Evolutionary conservation across 1,140 invertebrate genomes (phyloP).

Genomic region (Drosophila nebulosa): DNA sequence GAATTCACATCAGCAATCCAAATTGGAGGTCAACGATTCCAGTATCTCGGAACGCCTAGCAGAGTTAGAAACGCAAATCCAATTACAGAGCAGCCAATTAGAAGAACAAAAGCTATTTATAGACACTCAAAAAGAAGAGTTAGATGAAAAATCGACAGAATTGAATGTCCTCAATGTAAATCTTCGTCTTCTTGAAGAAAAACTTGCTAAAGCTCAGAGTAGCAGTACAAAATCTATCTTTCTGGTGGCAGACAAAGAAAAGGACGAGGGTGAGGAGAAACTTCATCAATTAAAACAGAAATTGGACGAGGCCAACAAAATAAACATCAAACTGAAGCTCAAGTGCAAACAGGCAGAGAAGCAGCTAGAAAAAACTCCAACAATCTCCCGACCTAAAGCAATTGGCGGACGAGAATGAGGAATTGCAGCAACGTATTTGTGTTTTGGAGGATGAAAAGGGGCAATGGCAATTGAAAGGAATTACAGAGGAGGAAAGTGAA

Average conservation of each 20-base stretch:
- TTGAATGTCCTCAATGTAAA: constrained; percentile 79
- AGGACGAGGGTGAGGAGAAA: constrained; percentile 85
- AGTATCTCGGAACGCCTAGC: constrained; percentile 81
- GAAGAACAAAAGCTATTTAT: constrained; percentile 74
- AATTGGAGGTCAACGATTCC: constrained; percentile 58
- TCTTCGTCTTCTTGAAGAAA: constrained; percentile 82
- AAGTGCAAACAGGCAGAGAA: constrained; percentile 93
- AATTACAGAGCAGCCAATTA: constrained; percentile 81
- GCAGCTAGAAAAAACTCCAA: constrained; percentile 88
- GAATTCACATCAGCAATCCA: constrained; percentile 12
- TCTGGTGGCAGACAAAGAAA: constrained; percentile 54
- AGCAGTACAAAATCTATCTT: constrained; percentile 73
- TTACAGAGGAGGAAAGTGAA: constrained; percentile 37
- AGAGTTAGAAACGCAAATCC: constrained; percentile 81
- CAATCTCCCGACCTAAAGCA: constrained; percentile 86
- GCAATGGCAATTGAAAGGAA: constrained; percentile 87
- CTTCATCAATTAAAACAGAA: constrained; percentile 85
- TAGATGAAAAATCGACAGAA: constrained; percentile 82
- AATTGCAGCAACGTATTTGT: constrained; percentile 89
- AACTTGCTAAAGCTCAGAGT: constrained; percentile 71
- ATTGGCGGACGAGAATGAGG: constrained; percentile 83
- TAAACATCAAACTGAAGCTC: constrained; percentile 91
- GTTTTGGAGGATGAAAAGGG: constrained; percentile 95
- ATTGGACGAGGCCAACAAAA: constrained; percentile 89
- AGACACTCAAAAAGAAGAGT: constrained; percentile 82